These are phyloP conservation scores for Neodiprion lecontei DNA, from an alignment of 1,140 invertebrate species.

Conservation along the genomic window DNA sequence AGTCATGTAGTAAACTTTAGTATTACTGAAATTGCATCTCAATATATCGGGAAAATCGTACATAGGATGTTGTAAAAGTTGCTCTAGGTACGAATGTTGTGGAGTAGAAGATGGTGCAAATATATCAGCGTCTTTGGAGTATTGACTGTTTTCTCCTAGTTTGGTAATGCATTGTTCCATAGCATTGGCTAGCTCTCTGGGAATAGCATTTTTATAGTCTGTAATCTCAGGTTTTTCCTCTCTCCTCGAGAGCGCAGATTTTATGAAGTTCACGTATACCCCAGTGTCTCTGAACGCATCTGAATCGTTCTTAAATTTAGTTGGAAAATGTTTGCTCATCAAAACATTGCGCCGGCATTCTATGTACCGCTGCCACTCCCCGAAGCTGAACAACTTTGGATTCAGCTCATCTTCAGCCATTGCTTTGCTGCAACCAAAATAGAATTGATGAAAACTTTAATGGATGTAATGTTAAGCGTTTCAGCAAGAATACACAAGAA, in stretches of 20 bases:
- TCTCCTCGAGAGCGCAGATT: slow-evolving; percentile 34
- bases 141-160: slow-evolving; percentile 29
- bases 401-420: slow-evolving; percentile 36
- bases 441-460: slow-evolving; percentile 2
- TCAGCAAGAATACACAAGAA: no score
- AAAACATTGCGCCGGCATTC: slow-evolving; percentile 66
- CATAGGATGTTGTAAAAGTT: slow-evolving; percentile 39
- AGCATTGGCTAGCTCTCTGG: slow-evolving; percentile 30
- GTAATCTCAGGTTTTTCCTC: slow-evolving; percentile 24
- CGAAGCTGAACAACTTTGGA: slow-evolving; percentile 65
- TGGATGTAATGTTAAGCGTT: no score
- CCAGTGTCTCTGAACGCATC: slow-evolving; percentile 36
- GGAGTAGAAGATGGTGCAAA: slow-evolving; percentile 53
- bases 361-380: slow-evolving; percentile 70
- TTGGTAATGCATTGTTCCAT: slow-evolving; percentile 39
- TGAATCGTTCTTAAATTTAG: slow-evolving; percentile 51
- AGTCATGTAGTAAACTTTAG: slow-evolving; percentile 50
- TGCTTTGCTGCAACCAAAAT: slow-evolving; percentile 38
- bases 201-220: slow-evolving; percentile 31
- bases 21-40: slow-evolving; percentile 41
- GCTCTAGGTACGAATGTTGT: slow-evolving; percentile 46
- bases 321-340: slow-evolving; percentile 62
- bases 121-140: slow-evolving; percentile 26
- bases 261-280: slow-evolving; percentile 44
- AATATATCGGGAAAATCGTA: slow-evolving; percentile 44